Conservation (phyloP, 2,113 vertebrate genomes). For the Notarius quadriscutis region DNA sequence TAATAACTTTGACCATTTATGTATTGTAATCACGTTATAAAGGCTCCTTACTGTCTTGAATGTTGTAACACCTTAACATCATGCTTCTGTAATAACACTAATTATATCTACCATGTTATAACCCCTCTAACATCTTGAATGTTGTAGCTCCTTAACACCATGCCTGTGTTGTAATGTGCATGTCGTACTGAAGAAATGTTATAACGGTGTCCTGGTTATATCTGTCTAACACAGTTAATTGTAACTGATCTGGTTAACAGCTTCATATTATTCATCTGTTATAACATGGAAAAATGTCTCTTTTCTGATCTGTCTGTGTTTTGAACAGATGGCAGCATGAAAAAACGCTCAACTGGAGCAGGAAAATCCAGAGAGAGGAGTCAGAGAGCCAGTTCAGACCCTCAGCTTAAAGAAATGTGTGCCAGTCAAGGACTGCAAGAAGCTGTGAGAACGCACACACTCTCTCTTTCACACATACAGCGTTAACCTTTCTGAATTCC, state of each 20-base stretch:
- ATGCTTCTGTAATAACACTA: not conserved
- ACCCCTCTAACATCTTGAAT: not conserved
- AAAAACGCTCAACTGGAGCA: slow-evolving; percentile 68
- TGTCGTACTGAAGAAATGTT: not conserved
- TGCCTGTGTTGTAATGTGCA: not conserved
- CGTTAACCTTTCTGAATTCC: not conserved
- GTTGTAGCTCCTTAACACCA: not conserved
- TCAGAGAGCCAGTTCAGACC: slow-evolving; percentile 71
- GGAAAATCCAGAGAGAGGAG: slow-evolving; percentile 73
- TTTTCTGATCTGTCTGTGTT: not conserved
- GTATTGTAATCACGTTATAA: not conserved
- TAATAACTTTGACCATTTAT: no score
- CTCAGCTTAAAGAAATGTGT: slow-evolving; percentile 70
- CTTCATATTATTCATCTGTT: not conserved
- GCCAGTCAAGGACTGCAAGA: slow-evolving; percentile 63
- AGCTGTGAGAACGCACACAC: slow-evolving; percentile 53
- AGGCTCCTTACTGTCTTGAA: not conserved
- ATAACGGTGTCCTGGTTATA: not conserved
- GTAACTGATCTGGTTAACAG: not conserved
- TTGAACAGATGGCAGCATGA: slow-evolving; percentile 74
- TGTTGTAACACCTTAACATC: not conserved
- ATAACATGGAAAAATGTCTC: not conserved
- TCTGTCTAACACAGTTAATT: not conserved
- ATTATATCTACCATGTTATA: not conserved
- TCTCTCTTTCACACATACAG: not conserved